These are phyloP conservation scores for Chaetura pelagica DNA, from an alignment of 2,113 vertebrate species.

Conservation along the genomic window DNA sequence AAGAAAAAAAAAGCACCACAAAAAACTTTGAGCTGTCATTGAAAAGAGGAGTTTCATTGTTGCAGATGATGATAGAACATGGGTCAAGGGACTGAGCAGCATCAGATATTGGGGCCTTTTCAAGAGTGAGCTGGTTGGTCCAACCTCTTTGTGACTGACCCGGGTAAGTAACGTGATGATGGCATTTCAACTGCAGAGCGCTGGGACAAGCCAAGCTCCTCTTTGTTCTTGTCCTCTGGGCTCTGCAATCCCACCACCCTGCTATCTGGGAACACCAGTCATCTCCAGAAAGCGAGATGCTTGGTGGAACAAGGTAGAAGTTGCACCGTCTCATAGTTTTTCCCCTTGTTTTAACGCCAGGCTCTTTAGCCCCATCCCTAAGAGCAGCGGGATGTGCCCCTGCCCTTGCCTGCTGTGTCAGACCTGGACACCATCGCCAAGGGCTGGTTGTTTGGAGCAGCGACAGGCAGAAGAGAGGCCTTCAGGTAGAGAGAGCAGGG, in stretches of 20 bases:
- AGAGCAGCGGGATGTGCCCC: neutral
- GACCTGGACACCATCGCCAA: fast-evolving
- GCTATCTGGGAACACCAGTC: neutral
- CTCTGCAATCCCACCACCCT: fast-evolving
- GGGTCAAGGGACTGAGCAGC: neutral
- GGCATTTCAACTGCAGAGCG: neutral
- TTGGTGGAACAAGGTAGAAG: neutral
- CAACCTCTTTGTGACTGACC: neutral
- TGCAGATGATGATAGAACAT: fast-evolving
- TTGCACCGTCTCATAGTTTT: fast-evolving
- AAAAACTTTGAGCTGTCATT: neutral
- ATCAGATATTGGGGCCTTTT: neutral
- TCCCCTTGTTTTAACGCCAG: neutral
- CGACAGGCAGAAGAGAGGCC: fast-evolving
- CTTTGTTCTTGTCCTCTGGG: neutral
- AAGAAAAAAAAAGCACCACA: neutral
- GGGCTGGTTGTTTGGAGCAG: fast-evolving
- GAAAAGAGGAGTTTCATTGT: neutral
- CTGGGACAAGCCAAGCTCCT: neutral
- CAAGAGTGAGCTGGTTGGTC: neutral
- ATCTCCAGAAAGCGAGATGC: neutral
- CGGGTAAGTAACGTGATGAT: fast-evolving
- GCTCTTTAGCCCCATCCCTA: neutral
- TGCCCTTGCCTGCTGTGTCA: fast-evolving
- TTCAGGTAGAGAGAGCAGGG: neutral